Evolutionary conservation across 2,888 invertebrate genomes (phyloP).

Genomic region (Tetanocera ferruginea): DNA sequence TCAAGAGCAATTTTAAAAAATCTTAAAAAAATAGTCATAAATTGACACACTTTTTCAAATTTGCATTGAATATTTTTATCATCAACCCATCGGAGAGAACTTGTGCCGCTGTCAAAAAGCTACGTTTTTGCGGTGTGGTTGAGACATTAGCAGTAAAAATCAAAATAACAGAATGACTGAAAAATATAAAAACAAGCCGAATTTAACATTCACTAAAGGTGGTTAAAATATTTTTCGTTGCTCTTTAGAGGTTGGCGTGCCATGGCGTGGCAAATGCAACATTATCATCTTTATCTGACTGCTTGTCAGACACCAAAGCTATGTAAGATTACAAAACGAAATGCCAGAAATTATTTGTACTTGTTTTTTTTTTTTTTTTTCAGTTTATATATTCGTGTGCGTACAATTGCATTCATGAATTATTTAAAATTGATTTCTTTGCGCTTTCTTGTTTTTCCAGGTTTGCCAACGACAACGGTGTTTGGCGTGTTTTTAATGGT

Average conservation of each 20-base stretch:
- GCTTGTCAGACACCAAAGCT: background rate
- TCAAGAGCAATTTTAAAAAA: background rate
- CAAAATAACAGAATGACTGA: background rate
- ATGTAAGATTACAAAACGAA: background rate
- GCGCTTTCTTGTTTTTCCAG: no score
- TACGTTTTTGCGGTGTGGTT: background rate
- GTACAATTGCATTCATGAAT: constrained; percentile 12
- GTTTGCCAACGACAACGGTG: no score
- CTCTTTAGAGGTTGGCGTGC: no score
- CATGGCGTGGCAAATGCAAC: background rate
- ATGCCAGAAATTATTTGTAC: background rate
- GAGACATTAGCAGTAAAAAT: background rate
- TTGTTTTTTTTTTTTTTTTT: background rate
- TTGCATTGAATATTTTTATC: constrained; percentile 12
- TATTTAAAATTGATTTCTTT: constrained; percentile 14
- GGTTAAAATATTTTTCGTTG: background rate
- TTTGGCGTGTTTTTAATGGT: background rate
- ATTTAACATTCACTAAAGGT: background rate
- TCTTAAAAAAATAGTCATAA: background rate
- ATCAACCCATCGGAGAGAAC: no score
- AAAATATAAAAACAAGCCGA: background rate
- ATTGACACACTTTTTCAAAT: background rate
- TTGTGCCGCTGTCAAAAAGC: no score
- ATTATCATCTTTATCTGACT: background rate
- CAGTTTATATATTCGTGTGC: background rate